Evolutionary conservation across 2,888 invertebrate genomes (phyloP), one percentile per base, ranked within the genome.

Genomic region (Mellilla xanthometata): DNA sequence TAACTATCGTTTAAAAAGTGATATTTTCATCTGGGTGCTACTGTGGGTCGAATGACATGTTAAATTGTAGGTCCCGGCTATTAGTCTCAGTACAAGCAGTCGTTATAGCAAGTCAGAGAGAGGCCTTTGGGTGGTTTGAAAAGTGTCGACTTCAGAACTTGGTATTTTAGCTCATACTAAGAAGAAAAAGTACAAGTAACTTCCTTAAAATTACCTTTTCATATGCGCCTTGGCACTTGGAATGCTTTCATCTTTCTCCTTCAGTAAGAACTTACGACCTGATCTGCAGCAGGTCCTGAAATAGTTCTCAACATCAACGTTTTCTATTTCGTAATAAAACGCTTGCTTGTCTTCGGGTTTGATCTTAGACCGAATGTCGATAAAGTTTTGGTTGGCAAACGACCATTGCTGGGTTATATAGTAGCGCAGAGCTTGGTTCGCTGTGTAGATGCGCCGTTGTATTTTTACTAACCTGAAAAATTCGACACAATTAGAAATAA

Each of bases 381-480:
- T 55, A 39, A 93, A 83, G 57, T 94, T 94, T 0, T 87, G 69
- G 56, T 95, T 95, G 32, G 81, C 74, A 62, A 97, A 96, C 0
- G 81, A 82, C 97, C 97, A 98, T 54, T 95, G 91, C 60, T 94
- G 93, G 0, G 89, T 91, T 0, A 94, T 90, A 68, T 96, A 98
- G 72, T 94, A 94, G 8, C 91, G 85, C 1, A 98, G 72, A 0
- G 94, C 94, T 39, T 89, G 83, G 63, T 94, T 93, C 0, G 96
- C 94, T 12, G 91, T 91, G 76, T 94, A 96, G 34, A 98, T 93
- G 57, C 93, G 93, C n/a, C 94, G 91, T 69, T 97, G 97, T 13
- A 97, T 70, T 76, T 92, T 94, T 6, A 96, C 78, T 48, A 97
- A 86, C 81, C 97, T 97, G 70, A 4, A 70, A 72, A 7, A 8